A percentile compares a stretch with the other conserved stretches of the same genome.
These are phyloP conservation scores for Drosophila diplacantha DNA, from an alignment of 2,888 invertebrate species.

Conservation along the genomic window DNA sequence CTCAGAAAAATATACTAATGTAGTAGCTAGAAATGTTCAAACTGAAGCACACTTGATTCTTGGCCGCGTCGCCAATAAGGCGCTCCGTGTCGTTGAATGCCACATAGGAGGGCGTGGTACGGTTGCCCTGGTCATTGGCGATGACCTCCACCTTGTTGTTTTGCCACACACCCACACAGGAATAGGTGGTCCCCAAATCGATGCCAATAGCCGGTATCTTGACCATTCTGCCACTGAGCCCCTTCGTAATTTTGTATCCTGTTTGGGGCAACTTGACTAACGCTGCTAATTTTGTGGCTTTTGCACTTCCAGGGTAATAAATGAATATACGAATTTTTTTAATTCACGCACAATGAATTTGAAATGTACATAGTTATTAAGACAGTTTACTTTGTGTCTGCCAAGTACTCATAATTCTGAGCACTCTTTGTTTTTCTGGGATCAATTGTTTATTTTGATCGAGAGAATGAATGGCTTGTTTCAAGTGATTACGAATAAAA, in stretches of 20 bases:
- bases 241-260: slow-evolving; percentile 12
- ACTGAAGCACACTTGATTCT: slow-evolving; percentile 83
- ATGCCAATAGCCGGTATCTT: slow-evolving; percentile 84
- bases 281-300: slow-evolving; percentile 24
- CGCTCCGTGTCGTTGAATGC: slow-evolving; percentile 91
- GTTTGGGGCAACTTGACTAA: neutral
- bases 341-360: slow-evolving; percentile 47
- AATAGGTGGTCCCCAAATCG: slow-evolving; percentile 92
- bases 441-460: slow-evolving; percentile 28
- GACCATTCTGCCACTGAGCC: slow-evolving; percentile 53
- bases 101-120: slow-evolving; percentile 92
- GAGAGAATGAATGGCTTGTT: too few species aligned
- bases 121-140: slow-evolving; percentile 92
- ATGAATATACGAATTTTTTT: slow-evolving; percentile 17
- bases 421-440: slow-evolving; percentile 25
- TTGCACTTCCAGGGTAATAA: slow-evolving; percentile 37
- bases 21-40: neutral
- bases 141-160: slow-evolving; percentile 90
- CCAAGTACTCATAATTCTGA: slow-evolving; percentile 33
- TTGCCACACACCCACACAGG: slow-evolving; percentile 91
- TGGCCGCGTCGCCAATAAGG: slow-evolving; percentile 91
- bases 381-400: neutral
- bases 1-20: too few species aligned
- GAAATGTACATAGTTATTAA: slow-evolving; percentile 36
- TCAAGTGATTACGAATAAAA: slow-evolving; percentile 36